phyloP scores from a whole-genome alignment of 1,140 invertebrate species.

The Cydia splendana region DNA sequence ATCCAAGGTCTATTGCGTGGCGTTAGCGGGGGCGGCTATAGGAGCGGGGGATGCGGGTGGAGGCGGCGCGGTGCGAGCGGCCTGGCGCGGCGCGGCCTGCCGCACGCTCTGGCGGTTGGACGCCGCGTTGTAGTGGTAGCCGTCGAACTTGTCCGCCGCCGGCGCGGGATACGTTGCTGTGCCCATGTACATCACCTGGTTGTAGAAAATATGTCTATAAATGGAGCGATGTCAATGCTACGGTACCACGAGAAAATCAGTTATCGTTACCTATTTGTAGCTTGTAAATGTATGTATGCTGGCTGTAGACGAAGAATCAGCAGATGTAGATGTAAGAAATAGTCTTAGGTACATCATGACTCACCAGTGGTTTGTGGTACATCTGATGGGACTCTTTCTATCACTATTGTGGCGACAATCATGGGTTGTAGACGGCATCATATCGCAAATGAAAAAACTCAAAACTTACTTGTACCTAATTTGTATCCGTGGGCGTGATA shows the following conservation, averaged over 20 bases:
- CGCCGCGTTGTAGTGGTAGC: conserved; percentile 81
- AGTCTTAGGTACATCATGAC: too few species aligned
- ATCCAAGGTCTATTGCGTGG: conserved; percentile 43
- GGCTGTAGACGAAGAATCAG: too few species aligned
- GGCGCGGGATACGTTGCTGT: conserved; percentile 69
- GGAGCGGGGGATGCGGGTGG: conserved; percentile 48
- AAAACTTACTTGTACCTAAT: background rate
- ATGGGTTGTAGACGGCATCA: too few species aligned
- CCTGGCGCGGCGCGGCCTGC: conserved; percentile 54
- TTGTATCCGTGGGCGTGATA: conserved; percentile 58
- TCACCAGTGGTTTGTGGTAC: too few species aligned
- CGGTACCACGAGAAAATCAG: too few species aligned
- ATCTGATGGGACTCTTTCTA: too few species aligned
- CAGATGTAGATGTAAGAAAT: too few species aligned
- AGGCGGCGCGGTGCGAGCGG: conserved; percentile 37
- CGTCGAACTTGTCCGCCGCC: conserved; percentile 66
- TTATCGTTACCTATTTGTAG: too few species aligned
- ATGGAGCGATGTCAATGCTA: background rate
- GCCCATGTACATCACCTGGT: conserved; percentile 83
- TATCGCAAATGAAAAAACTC: too few species aligned
- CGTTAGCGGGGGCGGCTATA: conserved; percentile 42
- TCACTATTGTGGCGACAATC: too few species aligned
- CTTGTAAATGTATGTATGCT: too few species aligned
- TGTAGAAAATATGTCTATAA: conserved; percentile 27
- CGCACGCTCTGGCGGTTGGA: conserved; percentile 65